Conservation (phyloP, 64 coral and sea anemone species). For the Trachythela sp. region DNA sequence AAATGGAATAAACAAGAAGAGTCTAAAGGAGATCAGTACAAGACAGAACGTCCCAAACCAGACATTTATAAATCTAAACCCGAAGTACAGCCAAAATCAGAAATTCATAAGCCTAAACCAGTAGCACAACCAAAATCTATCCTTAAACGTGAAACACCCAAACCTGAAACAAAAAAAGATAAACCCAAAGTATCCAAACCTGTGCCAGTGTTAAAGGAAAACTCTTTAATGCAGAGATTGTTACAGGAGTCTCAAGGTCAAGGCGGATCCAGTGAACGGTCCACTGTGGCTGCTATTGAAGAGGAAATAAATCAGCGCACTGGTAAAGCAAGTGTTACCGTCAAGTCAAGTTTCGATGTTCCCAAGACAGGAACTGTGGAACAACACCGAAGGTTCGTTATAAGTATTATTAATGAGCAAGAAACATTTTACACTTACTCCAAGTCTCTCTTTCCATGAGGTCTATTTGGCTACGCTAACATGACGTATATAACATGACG, state of each 20-base stretch:
- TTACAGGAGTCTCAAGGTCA: constrained; percentile 6
- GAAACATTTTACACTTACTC: too few species aligned
- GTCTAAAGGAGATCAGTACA: neutral
- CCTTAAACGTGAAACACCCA: neutral
- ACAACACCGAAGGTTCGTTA: neutral
- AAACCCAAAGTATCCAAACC: neutral
- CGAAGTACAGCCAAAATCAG: neutral
- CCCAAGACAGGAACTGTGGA: neutral
- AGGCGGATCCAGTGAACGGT: neutral
- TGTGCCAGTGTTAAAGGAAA: neutral
- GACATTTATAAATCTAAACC: neutral
- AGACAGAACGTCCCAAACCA: neutral
- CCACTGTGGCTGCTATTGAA: neutral
- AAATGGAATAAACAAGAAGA: neutral
- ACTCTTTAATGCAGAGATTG: neutral
- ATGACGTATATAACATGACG: too few species aligned
- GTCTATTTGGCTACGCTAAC: too few species aligned
- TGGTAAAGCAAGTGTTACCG: neutral
- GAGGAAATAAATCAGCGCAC: neutral
- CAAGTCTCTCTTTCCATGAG: too few species aligned
- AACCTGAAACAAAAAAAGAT: too few species aligned
- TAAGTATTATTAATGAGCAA: too few species aligned
- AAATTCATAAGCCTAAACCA: neutral
- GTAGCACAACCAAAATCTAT: neutral
- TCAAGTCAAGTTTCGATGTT: neutral